These are phyloP conservation scores for Gorsachius goisagi DNA, from an alignment of 2,113 vertebrate species.

Conservation along the genomic window DNA sequence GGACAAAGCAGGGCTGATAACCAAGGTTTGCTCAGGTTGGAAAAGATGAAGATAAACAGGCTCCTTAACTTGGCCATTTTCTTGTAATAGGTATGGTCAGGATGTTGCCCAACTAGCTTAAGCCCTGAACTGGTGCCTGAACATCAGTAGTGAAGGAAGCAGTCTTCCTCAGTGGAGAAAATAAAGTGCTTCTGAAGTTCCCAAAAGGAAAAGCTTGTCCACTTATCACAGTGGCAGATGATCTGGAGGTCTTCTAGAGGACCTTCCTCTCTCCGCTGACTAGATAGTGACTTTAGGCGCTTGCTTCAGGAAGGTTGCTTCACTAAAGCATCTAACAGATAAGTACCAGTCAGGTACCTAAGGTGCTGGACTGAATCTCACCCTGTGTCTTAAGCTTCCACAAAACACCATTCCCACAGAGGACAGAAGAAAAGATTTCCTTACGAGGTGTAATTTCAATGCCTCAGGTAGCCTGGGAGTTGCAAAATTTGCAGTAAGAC, in stretches of 20 bases:
- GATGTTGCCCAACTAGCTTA: neutral
- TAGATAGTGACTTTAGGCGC: neutral
- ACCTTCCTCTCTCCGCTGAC: neutral
- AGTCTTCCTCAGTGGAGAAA: neutral
- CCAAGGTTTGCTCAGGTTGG: neutral
- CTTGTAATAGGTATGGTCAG: neutral
- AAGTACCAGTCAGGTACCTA: neutral
- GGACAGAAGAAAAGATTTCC: neutral
- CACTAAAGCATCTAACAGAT: neutral
- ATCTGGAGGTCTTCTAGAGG: neutral
- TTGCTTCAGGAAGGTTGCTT: neutral
- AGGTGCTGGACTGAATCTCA: neutral
- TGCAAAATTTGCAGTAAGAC: neutral
- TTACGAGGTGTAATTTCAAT: neutral
- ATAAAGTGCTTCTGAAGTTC: neutral
- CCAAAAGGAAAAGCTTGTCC: neutral
- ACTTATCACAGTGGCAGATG: neutral
- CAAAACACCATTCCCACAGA: neutral
- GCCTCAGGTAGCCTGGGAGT: neutral
- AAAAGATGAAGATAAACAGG: neutral
- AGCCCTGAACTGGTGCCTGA: neutral
- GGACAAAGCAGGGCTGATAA: neutral
- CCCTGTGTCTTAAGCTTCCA: neutral
- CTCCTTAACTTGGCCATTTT: neutral
- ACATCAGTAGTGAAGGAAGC: neutral